Base-by-base conservation (phyloP, 2,888 invertebrate species). In the Drosophila stalkeri region DNA sequence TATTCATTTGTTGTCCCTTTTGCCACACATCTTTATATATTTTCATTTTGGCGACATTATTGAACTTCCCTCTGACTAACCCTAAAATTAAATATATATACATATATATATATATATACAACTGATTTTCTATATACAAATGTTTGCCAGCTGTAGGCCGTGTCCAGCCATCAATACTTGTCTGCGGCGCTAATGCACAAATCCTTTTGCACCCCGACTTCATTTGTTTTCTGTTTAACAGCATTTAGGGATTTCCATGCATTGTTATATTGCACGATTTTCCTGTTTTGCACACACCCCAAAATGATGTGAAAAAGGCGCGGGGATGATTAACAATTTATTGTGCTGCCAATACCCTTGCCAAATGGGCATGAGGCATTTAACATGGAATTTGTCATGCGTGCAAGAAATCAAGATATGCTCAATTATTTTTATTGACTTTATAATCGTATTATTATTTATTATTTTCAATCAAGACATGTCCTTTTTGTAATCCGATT, bases 211-310 rank as follows among this genome's bases (percentile, higher is more conserved):
- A 68, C 84, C 72, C 83, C 68, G 70, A 76, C 79, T 86, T 90
- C 90, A 90, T 90, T 90, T 90, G 83, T 90, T 90, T 90, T 84
- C 78, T 90, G 87, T 87, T 90, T 90, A 90, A 86, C 89, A 90
- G 80, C 81, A 86, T 84, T 90, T 86, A 89, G 80, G 90, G 90
- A 90, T 87, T 90, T 84, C 71, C 77, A 69, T 75, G 82, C 84
- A 84, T 86, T 86, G 77, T 79, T 63, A 44, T 64, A 73, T 75
- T 76, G 81, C 78, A 78, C 81, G 81, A 78, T 81, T 54, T 54
- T 81, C 78, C 88, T 76, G 81, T 81, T 86, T 85, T 72, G 76
- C 72, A 56, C 75, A 82, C 76, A 82, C 87, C 85, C 88, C 79
- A 52, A 73, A 69, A 72, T 44, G 65, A 35, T 51, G 27, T n/a